Evolutionary conservation across 2,888 invertebrate genomes (phyloP).

Genomic region (Sphinx pinastri): DNA sequence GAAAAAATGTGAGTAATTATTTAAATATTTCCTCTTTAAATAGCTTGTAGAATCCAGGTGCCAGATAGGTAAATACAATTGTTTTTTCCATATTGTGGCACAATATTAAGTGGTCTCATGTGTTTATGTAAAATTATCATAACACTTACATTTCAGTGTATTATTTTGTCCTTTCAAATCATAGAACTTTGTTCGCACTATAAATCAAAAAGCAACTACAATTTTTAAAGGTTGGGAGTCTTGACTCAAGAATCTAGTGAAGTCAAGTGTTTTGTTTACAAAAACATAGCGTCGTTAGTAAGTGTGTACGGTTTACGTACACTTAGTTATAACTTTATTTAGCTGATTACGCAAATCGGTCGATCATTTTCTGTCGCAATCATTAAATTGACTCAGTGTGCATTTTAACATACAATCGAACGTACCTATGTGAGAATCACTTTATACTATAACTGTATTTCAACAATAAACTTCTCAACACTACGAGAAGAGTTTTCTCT

Average conservation of each 20-base stretch:
- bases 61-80: background rate
- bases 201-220: background rate
- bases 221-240: background rate
- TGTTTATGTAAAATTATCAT: background rate
- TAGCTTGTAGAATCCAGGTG: background rate
- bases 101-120: background rate
- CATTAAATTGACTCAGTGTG: no score
- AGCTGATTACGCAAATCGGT: no score
- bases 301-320: no score
- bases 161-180: conserved; percentile 5
- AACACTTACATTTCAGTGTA: background rate
- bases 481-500: no score
- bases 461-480: no score
- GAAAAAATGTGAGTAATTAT: background rate
- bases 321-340: no score
- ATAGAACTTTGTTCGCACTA: background rate
- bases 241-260: conserved; percentile 3
- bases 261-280: conserved; percentile 2
- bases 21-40: background rate
- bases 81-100: background rate
- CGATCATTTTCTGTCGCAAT: no score
- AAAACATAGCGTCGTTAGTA: background rate
- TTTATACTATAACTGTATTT: no score
- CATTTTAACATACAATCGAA: no score
- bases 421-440: no score